Evolutionary conservation across 2,113 vertebrate genomes (phyloP).

Genomic region (Paralichthys olivaceus): DNA sequence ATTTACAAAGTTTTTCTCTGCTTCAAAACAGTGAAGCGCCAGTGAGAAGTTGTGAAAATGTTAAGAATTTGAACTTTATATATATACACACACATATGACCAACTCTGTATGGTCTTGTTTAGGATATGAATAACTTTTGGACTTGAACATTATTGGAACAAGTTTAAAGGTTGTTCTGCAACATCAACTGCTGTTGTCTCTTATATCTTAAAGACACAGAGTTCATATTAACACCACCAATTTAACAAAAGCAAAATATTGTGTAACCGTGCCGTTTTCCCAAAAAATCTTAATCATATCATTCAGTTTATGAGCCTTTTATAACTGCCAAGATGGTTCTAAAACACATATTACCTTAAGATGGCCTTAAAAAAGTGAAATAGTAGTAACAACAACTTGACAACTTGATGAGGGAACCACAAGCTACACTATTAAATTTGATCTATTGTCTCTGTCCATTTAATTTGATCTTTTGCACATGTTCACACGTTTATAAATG

Average conservation of each 20-base stretch:
- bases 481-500: neutral
- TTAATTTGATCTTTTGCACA: neutral
- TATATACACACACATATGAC: neutral
- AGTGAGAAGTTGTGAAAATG: constrained; percentile 8
- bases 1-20: constrained; percentile 8
- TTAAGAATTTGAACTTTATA: neutral
- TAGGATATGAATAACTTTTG: constrained; percentile 1
- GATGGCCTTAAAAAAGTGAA: neutral
- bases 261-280: neutral
- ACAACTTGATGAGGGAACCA: neutral
- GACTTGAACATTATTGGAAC: neutral
- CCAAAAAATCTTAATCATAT: neutral
- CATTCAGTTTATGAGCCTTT: neutral
- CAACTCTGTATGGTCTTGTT: neutral
- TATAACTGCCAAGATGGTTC: neutral
- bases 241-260: neutral
- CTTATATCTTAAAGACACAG: neutral
- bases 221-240: neutral
- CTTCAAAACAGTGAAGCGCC: neutral
- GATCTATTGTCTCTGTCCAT: neutral
- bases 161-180: constrained; percentile 8
- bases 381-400: neutral
- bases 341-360: neutral
- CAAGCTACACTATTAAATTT: neutral
- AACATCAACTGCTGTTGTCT: neutral